phyloP scores from a whole-genome alignment of 2,113 vertebrate species.

The Pagrus major region DNA sequence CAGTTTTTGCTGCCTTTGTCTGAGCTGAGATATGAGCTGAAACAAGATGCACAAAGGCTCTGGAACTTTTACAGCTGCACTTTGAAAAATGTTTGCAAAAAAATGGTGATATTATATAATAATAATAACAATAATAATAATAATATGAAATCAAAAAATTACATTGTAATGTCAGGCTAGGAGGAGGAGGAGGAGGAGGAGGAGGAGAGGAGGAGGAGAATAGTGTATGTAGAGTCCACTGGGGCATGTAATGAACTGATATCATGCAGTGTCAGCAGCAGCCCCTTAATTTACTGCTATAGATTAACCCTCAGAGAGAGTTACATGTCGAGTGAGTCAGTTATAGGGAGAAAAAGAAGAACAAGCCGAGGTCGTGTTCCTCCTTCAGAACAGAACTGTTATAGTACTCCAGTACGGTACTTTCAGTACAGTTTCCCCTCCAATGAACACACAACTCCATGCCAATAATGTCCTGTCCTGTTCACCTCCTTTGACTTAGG shows the following conservation, averaged over 20 bases:
- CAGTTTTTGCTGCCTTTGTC: constrained; percentile 3
- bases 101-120: no score
- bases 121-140: no score
- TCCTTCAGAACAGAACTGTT: constrained; percentile 12
- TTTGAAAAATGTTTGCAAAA: neutral
- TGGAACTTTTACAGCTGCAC: neutral
- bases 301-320: constrained; percentile 54
- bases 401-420: neutral
- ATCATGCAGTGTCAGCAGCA: constrained; percentile 71
- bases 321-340: constrained; percentile 10
- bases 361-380: constrained; percentile 2
- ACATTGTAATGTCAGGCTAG: neutral
- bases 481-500: neutral
- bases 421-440: neutral
- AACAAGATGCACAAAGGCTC: neutral
- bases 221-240: constrained; percentile 43
- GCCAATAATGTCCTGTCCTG: neutral
- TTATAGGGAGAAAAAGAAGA: neutral
- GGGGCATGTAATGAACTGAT: constrained; percentile 59
- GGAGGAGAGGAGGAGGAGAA: neutral
- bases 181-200: neutral
- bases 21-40: neutral
- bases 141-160: neutral
- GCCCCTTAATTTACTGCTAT: constrained; percentile 57
- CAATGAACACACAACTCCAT: neutral